These are phyloP conservation scores for Ascidia mentula DNA, from an alignment of 23 tunicate genomes.

Conservation along the genomic window DNA sequence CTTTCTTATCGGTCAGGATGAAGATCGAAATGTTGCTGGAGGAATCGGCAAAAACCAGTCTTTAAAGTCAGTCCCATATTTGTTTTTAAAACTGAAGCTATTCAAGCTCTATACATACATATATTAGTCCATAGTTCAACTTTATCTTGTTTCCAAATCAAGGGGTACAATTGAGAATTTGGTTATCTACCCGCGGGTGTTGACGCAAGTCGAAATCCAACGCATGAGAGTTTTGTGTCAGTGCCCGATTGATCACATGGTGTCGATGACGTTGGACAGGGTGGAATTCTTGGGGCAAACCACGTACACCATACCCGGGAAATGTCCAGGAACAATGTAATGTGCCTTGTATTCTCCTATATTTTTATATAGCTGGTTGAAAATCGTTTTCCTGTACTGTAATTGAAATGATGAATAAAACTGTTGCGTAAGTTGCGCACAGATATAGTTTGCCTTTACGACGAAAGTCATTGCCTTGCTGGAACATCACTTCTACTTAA, in stretches of 20 bases:
- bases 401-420: no score
- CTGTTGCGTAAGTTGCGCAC: no score
- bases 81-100: no score
- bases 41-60: background rate
- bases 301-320: background rate
- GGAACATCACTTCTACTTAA: no score
- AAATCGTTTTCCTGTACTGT: no score
- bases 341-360: no score
- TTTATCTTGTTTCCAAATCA: no score
- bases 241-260: constrained; percentile 4
- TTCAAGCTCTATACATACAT: no score
- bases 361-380: no score
- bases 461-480: no score
- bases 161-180: background rate
- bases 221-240: background rate
- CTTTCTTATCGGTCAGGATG: background rate
- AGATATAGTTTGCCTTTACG: no score
- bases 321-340: background rate
- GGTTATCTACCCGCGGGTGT: background rate
- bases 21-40: background rate
- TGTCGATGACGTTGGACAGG: constrained; percentile 2
- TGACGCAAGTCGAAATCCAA: background rate
- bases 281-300: background rate
- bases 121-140: no score
- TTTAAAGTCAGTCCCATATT: background rate